Conservation (phyloP, 1,140 invertebrate species). For the Metopolophium dirhodum region DNA sequence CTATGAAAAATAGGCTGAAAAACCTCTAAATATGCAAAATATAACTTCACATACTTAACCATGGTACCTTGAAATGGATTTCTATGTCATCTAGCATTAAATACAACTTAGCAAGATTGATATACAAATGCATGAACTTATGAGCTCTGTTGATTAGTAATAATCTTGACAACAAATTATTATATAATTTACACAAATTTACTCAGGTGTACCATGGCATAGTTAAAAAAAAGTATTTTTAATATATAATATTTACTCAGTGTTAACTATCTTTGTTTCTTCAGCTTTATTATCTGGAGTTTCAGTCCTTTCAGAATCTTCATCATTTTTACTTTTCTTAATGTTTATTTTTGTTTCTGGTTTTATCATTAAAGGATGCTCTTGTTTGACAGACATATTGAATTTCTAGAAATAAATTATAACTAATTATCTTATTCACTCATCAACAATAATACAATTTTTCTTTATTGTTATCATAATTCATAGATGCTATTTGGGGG, state of each 20-base stretch:
- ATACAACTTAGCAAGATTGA: too few relatives aligned
- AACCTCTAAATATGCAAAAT: too few relatives aligned
- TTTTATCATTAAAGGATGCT: neutral
- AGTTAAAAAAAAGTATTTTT: neutral
- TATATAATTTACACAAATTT: neutral
- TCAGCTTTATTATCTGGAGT: neutral
- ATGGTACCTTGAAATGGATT: too few relatives aligned
- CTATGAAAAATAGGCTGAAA: too few relatives aligned
- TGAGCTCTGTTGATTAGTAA: neutral
- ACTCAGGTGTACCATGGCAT: neutral
- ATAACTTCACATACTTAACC: too few relatives aligned
- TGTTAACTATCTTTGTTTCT: neutral
- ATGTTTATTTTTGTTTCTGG: neutral
- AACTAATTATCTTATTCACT: neutral
- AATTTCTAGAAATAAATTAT: neutral
- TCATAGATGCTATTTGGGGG: too few relatives aligned
- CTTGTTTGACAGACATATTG: neutral
- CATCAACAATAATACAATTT: neutral
- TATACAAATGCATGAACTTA: too few relatives aligned
- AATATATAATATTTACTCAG: neutral
- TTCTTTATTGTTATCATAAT: neutral
- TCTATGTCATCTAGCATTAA: too few relatives aligned
- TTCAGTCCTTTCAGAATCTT: neutral
- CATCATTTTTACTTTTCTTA: neutral
- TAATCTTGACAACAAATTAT: neutral